Percentiles rank a stretch among this genome's conserved stretches.
These are phyloP conservation scores for Sylvietta virens DNA, from an alignment of 2,113 vertebrate genomes.

Conservation along the genomic window DNA sequence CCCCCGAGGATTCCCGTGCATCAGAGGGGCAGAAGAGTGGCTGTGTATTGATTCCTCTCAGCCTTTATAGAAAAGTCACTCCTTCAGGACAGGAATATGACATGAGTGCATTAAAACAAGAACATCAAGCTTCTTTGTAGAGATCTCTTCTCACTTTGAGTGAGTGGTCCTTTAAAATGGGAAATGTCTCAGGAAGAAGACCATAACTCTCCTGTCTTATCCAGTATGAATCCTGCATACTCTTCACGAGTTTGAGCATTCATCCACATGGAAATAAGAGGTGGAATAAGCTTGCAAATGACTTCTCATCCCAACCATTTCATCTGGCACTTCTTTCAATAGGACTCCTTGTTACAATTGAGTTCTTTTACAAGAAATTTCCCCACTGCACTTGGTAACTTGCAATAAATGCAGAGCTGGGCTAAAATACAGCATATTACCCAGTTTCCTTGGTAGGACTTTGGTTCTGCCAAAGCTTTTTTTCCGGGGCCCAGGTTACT, in stretches of 20 bases:
- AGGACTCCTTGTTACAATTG: neutral
- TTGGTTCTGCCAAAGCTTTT: neutral
- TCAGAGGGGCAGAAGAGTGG: neutral
- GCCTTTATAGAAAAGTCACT: neutral
- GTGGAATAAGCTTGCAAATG: neutral
- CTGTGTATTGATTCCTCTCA: neutral
- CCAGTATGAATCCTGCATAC: neutral
- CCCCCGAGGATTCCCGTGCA: fast-evolving
- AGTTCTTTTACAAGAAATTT: neutral
- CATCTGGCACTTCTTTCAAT: neutral
- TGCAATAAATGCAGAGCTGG: neutral
- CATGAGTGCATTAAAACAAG: neutral
- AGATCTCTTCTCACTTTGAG: neutral
- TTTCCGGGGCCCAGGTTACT: neutral
- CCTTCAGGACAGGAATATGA: neutral
- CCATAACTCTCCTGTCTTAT: neutral
- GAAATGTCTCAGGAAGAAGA: neutral
- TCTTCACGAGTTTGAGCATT: neutral
- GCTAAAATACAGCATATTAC: neutral
- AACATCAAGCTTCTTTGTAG: neutral
- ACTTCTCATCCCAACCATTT: neutral
- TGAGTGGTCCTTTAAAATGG: neutral
- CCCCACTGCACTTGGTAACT: neutral
- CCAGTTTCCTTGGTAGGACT: neutral
- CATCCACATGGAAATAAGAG: neutral